A percentile compares a stretch with the other conserved stretches of the same genome.
phyloP scores from a whole-genome alignment of 1,140 invertebrate genomes.

The Ceratina calcarata region DNA sequence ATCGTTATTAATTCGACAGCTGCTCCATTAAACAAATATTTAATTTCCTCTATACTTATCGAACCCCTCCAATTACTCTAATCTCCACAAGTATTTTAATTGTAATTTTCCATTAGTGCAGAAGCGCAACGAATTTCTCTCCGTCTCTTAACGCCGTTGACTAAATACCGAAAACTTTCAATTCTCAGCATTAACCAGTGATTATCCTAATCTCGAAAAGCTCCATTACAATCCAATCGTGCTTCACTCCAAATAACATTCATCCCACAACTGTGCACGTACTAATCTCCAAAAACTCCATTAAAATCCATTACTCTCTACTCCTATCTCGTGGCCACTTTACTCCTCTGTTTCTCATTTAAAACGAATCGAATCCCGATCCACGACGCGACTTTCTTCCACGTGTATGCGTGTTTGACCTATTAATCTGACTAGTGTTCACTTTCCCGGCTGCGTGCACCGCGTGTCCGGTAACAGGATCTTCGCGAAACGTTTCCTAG shows the following conservation, averaged over 20 bases:
- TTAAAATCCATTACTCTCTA: no score
- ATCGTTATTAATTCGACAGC: no score
- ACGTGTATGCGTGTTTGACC: constrained; percentile 39
- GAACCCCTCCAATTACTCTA: no score
- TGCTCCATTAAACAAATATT: no score
- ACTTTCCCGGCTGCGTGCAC: constrained; percentile 66
- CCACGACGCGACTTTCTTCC: constrained; percentile 22
- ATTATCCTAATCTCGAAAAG: not conserved
- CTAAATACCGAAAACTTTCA: not conserved
- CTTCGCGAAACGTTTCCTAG: constrained; percentile 63
- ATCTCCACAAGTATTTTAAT: no score
- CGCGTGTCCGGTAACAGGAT: constrained; percentile 68
- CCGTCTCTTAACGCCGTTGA: not conserved
- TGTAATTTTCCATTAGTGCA: no score
- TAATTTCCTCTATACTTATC: no score
- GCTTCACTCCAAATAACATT: not conserved
- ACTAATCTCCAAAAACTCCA: not conserved
- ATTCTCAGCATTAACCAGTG: not conserved
- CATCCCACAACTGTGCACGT: not conserved
- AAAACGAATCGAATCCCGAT: constrained; percentile 18
- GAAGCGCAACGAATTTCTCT: no score
- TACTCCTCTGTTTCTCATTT: not conserved
- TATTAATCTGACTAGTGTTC: constrained; percentile 64
- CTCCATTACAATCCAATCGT: not conserved
- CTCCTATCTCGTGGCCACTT: not conserved